Evolutionary conservation across 2,113 vertebrate genomes (phyloP), one percentile per base, ranked within the genome.

Genomic region (Reinhardtius hippoglossoides): DNA sequence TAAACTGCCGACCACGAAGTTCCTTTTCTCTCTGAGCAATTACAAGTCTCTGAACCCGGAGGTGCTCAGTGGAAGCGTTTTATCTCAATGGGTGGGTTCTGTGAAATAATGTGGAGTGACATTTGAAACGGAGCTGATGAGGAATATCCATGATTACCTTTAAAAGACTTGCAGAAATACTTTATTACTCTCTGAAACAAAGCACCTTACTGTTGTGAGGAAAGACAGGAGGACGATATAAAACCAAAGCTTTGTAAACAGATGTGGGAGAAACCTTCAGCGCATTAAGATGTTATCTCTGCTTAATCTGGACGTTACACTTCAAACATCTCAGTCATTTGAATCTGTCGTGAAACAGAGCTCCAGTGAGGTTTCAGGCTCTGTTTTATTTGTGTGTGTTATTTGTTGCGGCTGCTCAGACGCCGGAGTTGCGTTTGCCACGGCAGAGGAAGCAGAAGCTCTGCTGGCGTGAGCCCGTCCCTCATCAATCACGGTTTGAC

Each of bases 401-500:
- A 26, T 16, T 26, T 57, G 24, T 54, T 26, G 3, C 15, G 4
- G 20, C 40, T 62, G 62, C 58, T 83, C 14, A 13, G 56, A 54
- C 55, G 9, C 21, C 15, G 50, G 48, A 27, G 67, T 59, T 46
- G 52, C 16, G 61, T 66, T 71, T 86, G 83, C 57, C 57, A 3
- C 52, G 50, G 83, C 67, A 81, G 83, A 44, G 74, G 77, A 74
- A 88, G 80, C 61, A 65, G 86, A 67, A 44, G 61, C 65, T 89
- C 77, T 56, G 76, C 88, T 90, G 91, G 85, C 87, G 74, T 44
- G 54, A 44, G 71, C 64, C 59, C 13, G 72, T 60, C 87, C 74
- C 81, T 91, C 89, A 94, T 95, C 92, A 89, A 91, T 95, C 92
- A 93, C 44, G 16, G 67, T 52, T 60, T 81, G 87, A 86, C 85